Evolutionary conservation across 1,140 invertebrate species (phyloP).

Genomic region (Rhopalosiphum padi): DNA sequence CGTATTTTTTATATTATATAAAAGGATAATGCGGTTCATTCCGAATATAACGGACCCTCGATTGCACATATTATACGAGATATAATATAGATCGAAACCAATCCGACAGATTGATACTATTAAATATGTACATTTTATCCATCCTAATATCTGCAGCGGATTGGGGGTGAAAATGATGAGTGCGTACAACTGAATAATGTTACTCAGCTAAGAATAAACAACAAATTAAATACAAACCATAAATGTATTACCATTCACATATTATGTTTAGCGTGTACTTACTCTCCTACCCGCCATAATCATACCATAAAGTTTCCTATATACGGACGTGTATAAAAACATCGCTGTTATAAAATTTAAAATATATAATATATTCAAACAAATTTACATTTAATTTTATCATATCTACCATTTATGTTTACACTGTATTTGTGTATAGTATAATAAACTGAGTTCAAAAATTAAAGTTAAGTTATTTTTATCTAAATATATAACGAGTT

Average conservation of each 20-base stretch:
- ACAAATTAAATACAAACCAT: background rate
- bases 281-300: too few species aligned
- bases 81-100: background rate
- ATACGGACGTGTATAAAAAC: too few species aligned
- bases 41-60: background rate
- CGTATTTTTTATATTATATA: background rate
- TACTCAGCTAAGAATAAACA: background rate
- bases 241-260: background rate
- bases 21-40: background rate
- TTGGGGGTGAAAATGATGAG: background rate
- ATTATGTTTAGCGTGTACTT: background rate
- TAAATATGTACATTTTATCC: background rate
- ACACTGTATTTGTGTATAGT: too few species aligned
- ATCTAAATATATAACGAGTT: too few species aligned
- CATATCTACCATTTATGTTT: too few species aligned
- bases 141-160: background rate
- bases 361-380: too few species aligned
- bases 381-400: too few species aligned
- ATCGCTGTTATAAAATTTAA: too few species aligned
- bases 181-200: too few species aligned
- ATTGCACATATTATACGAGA: background rate
- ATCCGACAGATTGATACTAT: background rate
- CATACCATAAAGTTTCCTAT: background rate
- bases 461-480: too few species aligned
- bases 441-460: too few species aligned